Evolutionary conservation across 2,888 invertebrate genomes (phyloP).

Genomic region (Noctua pronuba): DNA sequence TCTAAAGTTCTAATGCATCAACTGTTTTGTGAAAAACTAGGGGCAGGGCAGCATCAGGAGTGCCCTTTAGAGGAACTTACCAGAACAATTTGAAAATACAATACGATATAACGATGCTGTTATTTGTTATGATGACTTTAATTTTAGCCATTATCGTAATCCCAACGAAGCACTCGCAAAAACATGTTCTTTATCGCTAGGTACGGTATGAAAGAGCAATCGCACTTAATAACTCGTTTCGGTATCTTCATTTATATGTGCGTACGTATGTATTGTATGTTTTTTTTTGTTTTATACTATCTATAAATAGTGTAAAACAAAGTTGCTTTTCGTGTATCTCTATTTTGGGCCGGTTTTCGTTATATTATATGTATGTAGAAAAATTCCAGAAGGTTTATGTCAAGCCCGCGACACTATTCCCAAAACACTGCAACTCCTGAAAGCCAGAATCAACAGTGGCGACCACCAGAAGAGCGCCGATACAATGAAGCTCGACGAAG

Average conservation of each 20-base stretch:
- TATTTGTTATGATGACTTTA: neutral
- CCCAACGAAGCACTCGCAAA: slow-evolving; percentile 5
- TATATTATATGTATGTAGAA: neutral
- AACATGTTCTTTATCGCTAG: slow-evolving; percentile 9
- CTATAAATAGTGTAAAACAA: neutral
- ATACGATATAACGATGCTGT: neutral
- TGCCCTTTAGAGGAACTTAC: neutral
- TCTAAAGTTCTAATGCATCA: neutral
- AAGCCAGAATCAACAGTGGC: no score
- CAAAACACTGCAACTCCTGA: no score
- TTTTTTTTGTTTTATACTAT: neutral
- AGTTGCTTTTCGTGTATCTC: neutral
- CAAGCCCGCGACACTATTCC: no score
- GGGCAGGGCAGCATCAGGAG: neutral
- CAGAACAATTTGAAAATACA: neutral
- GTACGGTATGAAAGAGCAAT: neutral
- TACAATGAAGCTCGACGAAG: no score
- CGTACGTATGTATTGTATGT: neutral
- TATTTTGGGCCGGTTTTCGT: neutral
- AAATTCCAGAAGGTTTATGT: no score
- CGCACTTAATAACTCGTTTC: neutral
- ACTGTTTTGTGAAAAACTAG: neutral
- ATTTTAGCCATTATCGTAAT: slow-evolving; percentile 21
- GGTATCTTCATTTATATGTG: neutral
- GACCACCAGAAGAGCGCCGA: no score